phyloP scores from a whole-genome alignment of 2,113 vertebrate genomes.

The Pycnonotus jocosus region DNA sequence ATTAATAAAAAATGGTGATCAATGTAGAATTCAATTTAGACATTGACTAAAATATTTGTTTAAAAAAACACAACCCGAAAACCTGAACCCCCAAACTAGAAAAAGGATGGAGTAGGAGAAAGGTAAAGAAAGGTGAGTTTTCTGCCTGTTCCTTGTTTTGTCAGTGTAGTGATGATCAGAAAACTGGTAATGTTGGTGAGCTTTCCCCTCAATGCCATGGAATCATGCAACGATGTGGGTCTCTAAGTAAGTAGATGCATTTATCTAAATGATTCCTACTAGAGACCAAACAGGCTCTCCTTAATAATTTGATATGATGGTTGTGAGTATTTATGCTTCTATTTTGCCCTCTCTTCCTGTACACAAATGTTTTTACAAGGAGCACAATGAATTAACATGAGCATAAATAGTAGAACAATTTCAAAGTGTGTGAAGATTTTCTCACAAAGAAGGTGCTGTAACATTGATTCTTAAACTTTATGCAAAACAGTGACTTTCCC shows the following conservation, averaged over 20 bases:
- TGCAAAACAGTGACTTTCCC: not conserved
- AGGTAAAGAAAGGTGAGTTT: not conserved
- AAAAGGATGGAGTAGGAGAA: not conserved
- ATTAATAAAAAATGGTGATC: not conserved
- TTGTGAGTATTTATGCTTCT: not conserved
- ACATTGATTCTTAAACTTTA: slow-evolving; percentile 3
- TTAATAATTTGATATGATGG: not conserved
- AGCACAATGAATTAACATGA: not conserved
- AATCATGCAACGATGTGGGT: not conserved
- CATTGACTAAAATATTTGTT: not conserved
- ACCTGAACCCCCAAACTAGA: not conserved
- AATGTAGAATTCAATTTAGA: not conserved
- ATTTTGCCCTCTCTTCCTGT: not conserved
- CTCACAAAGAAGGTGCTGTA: not conserved
- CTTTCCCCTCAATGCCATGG: not conserved
- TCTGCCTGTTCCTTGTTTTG: not conserved
- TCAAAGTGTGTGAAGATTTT: not conserved
- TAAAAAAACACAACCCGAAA: not conserved
- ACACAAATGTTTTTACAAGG: not conserved
- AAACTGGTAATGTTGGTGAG: not conserved
- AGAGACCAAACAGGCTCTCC: not conserved
- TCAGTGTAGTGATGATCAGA: not conserved
- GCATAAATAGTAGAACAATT: not conserved
- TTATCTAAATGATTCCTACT: not conserved
- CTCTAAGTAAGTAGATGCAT: not conserved